Percentiles rank a stretch among this genome's conserved stretches.
These are phyloP conservation scores for Nyctereutes procyonoides DNA, from an alignment of 2,113 vertebrate species.

Conservation along the genomic window DNA sequence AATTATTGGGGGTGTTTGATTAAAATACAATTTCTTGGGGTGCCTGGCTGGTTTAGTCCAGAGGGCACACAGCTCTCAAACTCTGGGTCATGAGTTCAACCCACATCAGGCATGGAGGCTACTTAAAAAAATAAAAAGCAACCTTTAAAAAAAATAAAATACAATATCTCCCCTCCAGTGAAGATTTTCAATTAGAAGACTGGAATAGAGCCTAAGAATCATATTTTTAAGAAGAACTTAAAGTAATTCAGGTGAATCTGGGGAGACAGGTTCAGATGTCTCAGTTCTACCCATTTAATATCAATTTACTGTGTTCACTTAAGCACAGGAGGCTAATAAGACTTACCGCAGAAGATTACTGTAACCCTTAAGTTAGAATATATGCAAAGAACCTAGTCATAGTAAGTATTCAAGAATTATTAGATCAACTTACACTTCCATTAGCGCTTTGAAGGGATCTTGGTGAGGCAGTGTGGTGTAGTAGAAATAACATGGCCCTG, in stretches of 20 bases:
- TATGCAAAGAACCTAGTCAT: slow-evolving; percentile 25
- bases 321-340: slow-evolving; percentile 1
- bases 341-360: slow-evolving; percentile 12
- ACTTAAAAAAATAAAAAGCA: neutral
- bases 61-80: neutral
- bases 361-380: slow-evolving; percentile 25
- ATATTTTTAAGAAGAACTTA: neutral
- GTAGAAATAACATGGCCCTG: slow-evolving; percentile 66
- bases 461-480: slow-evolving; percentile 59
- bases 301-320: neutral
- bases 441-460: slow-evolving; percentile 54
- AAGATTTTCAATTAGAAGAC: slow-evolving; percentile 34
- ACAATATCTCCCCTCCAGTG: neutral
- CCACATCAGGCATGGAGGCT: neutral
- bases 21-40: neutral
- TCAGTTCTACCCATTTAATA: neutral
- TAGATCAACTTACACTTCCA: slow-evolving; percentile 59
- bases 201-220: slow-evolving; percentile 12
- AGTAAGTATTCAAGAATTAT: slow-evolving; percentile 52
- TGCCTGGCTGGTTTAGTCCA: neutral
- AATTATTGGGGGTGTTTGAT: neutral
- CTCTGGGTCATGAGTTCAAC: neutral
- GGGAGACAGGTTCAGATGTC: neutral
- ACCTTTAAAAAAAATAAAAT: neutral
- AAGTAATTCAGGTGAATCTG: slow-evolving; percentile 28